A percentile compares a stretch with the other conserved stretches of the same genome.
phyloP scores from a whole-genome alignment of 2,797 vertebrate genomes.

The Cyprinodon diabolis region DNA sequence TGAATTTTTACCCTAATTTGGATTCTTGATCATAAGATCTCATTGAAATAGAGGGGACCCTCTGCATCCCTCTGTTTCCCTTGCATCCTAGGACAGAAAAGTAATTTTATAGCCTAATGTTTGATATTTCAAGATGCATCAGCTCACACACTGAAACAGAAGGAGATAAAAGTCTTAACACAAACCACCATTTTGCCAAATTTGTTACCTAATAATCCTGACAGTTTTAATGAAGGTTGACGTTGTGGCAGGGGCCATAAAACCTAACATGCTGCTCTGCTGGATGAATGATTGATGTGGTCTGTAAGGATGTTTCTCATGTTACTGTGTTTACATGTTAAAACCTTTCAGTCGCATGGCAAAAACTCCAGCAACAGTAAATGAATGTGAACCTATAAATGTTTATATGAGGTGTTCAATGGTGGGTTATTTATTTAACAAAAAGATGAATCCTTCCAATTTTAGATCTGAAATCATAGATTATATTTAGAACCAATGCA shows the following conservation, averaged over 20 bases:
- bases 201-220: neutral
- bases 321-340: slow-evolving; percentile 57
- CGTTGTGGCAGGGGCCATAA: slow-evolving; percentile 15
- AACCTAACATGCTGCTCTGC: slow-evolving; percentile 38
- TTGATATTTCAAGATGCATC: neutral
- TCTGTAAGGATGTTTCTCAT: slow-evolving; percentile 39
- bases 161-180: neutral
- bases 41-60: neutral
- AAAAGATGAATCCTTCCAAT: slow-evolving; percentile 25
- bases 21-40: slow-evolving; percentile 18
- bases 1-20: slow-evolving; percentile 53
- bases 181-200: neutral
- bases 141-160: neutral
- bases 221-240: neutral
- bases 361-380: slow-evolving; percentile 3
- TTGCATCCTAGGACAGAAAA: slow-evolving; percentile 1
- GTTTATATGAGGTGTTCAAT: slow-evolving; percentile 2
- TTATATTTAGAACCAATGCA: slow-evolving; percentile 59
- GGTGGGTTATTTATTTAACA: slow-evolving; percentile 6
- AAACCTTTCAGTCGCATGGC: slow-evolving; percentile 27
- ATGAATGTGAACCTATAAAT: neutral
- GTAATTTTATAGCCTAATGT: slow-evolving; percentile 4
- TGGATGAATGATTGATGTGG: slow-evolving; percentile 66
- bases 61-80: neutral
- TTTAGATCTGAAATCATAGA: slow-evolving; percentile 38